Base-by-base conservation (phyloP, 2,888 invertebrate species). In the Lordiphosa andalusiaca region DNA sequence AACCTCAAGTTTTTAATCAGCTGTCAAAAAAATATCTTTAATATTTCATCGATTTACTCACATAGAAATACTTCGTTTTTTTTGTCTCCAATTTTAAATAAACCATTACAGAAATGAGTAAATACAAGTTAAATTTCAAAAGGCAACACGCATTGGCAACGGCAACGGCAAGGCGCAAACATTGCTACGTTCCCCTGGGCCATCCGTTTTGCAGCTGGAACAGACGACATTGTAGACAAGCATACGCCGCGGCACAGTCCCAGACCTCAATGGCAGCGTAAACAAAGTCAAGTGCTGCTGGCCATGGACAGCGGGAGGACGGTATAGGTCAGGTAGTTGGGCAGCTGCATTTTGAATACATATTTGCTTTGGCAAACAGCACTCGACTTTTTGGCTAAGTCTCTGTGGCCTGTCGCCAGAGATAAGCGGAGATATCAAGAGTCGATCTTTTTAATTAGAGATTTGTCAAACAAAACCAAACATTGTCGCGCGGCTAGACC, bases 201-300 rank as follows among this genome's bases (percentile, higher is more conserved):
- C 30, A 30, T 30, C 9, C 30, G 3, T 30, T 30, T 9, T 30
- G 30, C 30, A 30, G 30, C 30, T 30, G 30, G 30, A 30, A 30
- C 30, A 30, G 30, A 30, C 12, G 62, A 19, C 48, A 49, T 49
- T 54, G 38, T 41, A 37, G 44, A 46, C 56, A 16, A 36, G 46
- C 19, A 37, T 42, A 40, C 39, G 30, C 55, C 36, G 9, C 39
- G 50, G 53, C 53, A 49, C 4, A 48, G 42, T 55, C 59, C 33
- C 40, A 53, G 53, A 63, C 61, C 66, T 76, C 69, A 56, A 73
- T 68, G 57, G 38, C 40, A 63, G 42, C 54, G 63, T 68, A 76
- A 85, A 83, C 74, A 85, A 59, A 69, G 72, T 82, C 84, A 73
- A 85, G 80, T 77, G 75, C 40, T 39, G 59, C 36, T 41, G 44